These are phyloP conservation scores for Megaceryle maxima DNA, from an alignment of 2,113 vertebrate genomes.

Conservation along the genomic window DNA sequence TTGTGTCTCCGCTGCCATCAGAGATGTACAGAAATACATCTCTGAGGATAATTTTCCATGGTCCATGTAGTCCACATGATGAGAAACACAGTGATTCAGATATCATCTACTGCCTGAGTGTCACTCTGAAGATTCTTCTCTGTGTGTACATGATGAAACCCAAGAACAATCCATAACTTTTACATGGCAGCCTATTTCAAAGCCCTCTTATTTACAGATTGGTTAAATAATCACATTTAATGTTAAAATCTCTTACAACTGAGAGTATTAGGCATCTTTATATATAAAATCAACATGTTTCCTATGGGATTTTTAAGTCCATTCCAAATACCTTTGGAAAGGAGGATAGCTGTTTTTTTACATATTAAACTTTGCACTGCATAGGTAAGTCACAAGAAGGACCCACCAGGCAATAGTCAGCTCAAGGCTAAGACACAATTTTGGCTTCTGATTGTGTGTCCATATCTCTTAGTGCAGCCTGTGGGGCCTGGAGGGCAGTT, in stretches of 20 bases:
- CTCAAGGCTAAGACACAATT: not conserved
- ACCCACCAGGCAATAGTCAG: not conserved
- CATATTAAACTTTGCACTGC: not conserved
- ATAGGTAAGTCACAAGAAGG: not conserved
- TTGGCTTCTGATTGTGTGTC: not conserved
- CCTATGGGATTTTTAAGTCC: accelerated
- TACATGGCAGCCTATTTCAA: not conserved
- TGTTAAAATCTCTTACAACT: not conserved
- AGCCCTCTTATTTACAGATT: not conserved
- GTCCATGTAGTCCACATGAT: not conserved
- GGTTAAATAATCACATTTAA: not conserved
- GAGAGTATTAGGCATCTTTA: not conserved
- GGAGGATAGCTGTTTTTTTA: not conserved
- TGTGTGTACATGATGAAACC: not conserved
- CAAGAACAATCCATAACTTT: not conserved
- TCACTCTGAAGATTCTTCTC: not conserved
- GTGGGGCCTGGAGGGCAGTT: too few relatives aligned
- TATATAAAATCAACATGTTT: not conserved
- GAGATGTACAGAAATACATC: not conserved
- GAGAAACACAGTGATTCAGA: not conserved
- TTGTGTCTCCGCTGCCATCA: not conserved
- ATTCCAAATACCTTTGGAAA: not conserved
- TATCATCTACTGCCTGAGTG: not conserved
- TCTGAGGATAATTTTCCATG: not conserved
- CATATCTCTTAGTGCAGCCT: too few relatives aligned